A percentile compares a stretch with the other conserved stretches of the same genome.
These are phyloP conservation scores for Sphyrna mokarran DNA, from an alignment of 2,113 vertebrate species.

Conservation along the genomic window DNA sequence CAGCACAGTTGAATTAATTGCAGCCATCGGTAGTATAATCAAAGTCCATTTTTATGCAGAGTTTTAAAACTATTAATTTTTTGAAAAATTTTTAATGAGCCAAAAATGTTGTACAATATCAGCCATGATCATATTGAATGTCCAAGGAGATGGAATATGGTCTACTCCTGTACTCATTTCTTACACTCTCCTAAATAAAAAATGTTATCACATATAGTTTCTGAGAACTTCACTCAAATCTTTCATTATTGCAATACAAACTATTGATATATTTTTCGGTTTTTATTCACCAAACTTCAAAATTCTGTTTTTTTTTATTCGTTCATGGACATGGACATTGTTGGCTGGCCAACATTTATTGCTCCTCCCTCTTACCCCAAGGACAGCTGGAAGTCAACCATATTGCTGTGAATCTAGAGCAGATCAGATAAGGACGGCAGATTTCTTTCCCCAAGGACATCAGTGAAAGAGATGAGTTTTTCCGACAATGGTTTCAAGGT, in stretches of 20 bases:
- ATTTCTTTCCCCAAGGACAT: too few relatives aligned
- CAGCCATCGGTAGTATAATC: background rate
- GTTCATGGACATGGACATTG: too few relatives aligned
- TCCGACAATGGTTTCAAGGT: too few relatives aligned
- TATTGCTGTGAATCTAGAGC: too few relatives aligned
- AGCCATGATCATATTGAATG: background rate
- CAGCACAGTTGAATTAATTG: background rate
- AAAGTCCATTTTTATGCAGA: background rate
- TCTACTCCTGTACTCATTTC: background rate
- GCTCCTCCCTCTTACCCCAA: too few relatives aligned
- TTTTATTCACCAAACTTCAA: background rate
- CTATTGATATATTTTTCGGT: too few relatives aligned
- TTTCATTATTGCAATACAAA: background rate
- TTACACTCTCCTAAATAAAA: background rate
- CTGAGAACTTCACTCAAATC: background rate
- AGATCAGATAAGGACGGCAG: too few relatives aligned
- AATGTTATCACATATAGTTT: background rate
- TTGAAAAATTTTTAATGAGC: background rate
- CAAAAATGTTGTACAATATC: background rate
- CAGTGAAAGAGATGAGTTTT: too few relatives aligned
- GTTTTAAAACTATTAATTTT: background rate
- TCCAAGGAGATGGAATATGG: background rate
- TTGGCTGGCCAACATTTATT: too few relatives aligned
- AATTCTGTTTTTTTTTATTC: background rate
- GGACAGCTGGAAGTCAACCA: too few relatives aligned